Conservation (phyloP, 2,888 invertebrate genomes). For the Ceraclea dissimilis region DNA sequence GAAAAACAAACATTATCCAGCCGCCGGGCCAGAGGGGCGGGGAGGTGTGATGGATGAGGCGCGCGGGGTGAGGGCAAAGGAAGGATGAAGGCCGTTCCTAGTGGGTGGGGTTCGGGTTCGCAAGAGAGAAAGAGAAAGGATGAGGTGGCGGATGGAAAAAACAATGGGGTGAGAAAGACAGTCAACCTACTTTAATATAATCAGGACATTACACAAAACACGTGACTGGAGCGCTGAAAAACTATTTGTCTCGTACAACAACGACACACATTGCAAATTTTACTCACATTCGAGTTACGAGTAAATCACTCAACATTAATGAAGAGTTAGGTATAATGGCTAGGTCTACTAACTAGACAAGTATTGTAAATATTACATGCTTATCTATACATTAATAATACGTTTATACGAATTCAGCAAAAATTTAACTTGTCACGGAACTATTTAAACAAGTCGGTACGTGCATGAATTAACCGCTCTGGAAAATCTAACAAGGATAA, state of each 20-base stretch:
- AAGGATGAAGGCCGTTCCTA: conserved; percentile 17
- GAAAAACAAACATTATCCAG: conserved; percentile 25
- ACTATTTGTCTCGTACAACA: not conserved
- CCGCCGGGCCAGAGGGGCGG: conserved; percentile 13
- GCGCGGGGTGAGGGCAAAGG: conserved; percentile 13
- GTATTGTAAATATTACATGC: too few relatives aligned
- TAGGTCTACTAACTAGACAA: too few relatives aligned
- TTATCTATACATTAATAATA: too few relatives aligned
- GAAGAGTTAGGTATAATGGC: too few relatives aligned
- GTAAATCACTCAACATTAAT: too few relatives aligned
- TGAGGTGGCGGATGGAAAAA: conserved; percentile 14
- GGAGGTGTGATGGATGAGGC: conserved; percentile 17
- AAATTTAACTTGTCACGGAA: too few relatives aligned
- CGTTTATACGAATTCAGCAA: too few relatives aligned
- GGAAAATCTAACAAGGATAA: too few relatives aligned
- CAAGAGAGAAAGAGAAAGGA: conserved; percentile 8
- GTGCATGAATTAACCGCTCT: too few relatives aligned
- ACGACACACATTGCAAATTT: not conserved
- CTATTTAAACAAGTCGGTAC: too few relatives aligned
- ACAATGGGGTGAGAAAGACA: conserved; percentile 11
- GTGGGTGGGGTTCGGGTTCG: conserved; percentile 7
- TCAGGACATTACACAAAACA: conserved; percentile 16
- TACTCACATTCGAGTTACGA: too few relatives aligned
- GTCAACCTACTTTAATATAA: conserved; percentile 13
- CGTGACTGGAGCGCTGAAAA: not conserved